Evolutionary conservation across 2,888 invertebrate species (phyloP).

Genomic region (Mamestra brassicae): DNA sequence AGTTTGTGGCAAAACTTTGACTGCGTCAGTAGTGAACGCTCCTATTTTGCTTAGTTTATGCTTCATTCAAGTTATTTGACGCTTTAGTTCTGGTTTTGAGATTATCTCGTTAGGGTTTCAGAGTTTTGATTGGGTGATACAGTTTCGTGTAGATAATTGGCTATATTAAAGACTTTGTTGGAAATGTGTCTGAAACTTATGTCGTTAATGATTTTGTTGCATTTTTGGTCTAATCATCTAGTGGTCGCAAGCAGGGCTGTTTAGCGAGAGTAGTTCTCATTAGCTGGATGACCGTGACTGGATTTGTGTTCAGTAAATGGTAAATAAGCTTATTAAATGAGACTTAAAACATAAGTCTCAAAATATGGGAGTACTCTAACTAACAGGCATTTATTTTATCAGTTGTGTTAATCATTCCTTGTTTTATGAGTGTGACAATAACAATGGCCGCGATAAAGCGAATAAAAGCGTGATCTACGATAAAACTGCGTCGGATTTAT

Average conservation of each 20-base stretch:
- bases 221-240: neutral
- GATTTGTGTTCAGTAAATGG: neutral
- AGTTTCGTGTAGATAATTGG: constrained; percentile 24
- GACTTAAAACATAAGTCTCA: neutral
- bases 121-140: constrained; percentile 2
- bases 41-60: constrained; percentile 67
- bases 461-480: neutral
- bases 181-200: neutral
- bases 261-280: neutral
- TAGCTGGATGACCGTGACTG: no score
- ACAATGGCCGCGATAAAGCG: constrained; percentile 4
- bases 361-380: neutral
- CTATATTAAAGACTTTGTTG: neutral
- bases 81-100: constrained; percentile 35
- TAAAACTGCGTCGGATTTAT: constrained; percentile 22
- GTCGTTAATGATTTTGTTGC: neutral
- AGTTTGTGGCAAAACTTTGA: constrained; percentile 67
- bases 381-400: neutral
- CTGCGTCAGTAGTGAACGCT: constrained; percentile 55
- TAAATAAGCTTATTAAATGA: neutral
- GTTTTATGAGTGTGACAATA: neutral
- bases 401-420: neutral
- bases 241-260: neutral
- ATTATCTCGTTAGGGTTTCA: constrained; percentile 18
- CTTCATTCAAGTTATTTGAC: constrained; percentile 67